A percentile compares a stretch with the other conserved stretches of the same genome.
phyloP scores from a whole-genome alignment of 2,113 vertebrate genomes.

The Oncorhynchus clarkii region DNA sequence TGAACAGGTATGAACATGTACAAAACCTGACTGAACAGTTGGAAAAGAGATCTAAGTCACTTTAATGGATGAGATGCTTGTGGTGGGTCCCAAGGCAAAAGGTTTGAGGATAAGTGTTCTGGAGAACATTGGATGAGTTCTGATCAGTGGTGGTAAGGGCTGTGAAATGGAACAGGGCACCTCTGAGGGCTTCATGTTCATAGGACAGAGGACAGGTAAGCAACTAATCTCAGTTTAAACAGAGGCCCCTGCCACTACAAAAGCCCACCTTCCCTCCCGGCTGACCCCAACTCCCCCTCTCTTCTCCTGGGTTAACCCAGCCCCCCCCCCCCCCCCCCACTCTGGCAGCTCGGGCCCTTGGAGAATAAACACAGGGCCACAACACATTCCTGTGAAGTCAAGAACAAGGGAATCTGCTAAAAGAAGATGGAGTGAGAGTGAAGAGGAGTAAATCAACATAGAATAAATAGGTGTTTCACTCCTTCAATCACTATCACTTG shows the following conservation, averaged over 20 bases:
- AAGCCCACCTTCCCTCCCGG: background rate
- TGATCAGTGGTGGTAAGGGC: background rate
- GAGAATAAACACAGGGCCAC: background rate
- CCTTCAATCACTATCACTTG: background rate
- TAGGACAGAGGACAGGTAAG: constrained; percentile 24
- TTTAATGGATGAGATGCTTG: background rate
- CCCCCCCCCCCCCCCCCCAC: background rate
- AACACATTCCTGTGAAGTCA: constrained; percentile 25
- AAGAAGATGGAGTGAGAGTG: background rate
- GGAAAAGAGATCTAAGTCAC: background rate
- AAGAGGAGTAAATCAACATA: background rate
- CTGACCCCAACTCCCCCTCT: constrained; percentile 27
- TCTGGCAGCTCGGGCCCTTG: background rate
- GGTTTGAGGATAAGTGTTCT: background rate
- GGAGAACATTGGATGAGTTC: background rate
- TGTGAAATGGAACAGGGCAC: background rate
- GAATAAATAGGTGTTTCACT: background rate
- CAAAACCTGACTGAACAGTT: background rate
- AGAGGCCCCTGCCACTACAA: constrained; percentile 25
- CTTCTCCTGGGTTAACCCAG: constrained; percentile 20
- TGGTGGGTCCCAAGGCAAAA: background rate
- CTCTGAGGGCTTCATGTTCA: background rate
- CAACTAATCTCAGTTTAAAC: constrained; percentile 35
- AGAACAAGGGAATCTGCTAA: constrained; percentile 10
- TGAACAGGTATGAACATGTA: background rate